Percentiles rank a stretch among this genome's conserved stretches.
These are phyloP conservation scores for Apeltes quadracus DNA, from an alignment of 2,113 vertebrate species.

Conservation along the genomic window DNA sequence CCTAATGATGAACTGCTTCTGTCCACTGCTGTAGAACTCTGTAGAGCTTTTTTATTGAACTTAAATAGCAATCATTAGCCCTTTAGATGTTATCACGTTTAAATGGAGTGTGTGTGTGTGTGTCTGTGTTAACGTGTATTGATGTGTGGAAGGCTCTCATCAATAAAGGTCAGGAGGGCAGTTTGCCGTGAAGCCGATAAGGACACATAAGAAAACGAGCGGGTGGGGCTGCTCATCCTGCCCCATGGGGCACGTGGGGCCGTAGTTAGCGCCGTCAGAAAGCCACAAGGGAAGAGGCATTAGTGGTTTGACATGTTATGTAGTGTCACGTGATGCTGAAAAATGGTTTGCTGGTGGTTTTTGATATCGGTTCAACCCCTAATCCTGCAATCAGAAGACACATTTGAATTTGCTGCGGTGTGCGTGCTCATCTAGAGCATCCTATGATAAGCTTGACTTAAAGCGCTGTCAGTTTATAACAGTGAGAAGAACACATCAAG, in stretches of 20 bases:
- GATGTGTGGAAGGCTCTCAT: slow-evolving; percentile 40
- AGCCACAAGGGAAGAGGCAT: not conserved
- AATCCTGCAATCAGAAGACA: not conserved
- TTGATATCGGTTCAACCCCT: not conserved
- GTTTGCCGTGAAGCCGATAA: slow-evolving; percentile 32
- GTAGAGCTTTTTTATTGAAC: not conserved
- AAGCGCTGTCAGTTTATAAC: slow-evolving; percentile 8
- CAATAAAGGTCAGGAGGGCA: slow-evolving; percentile 52
- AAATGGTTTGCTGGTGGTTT: not conserved
- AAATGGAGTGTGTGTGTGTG: slow-evolving; percentile 8
- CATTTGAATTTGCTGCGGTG: not conserved
- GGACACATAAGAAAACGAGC: slow-evolving; percentile 3
- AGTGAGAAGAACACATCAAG: slow-evolving; percentile 37
- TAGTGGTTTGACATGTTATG: not conserved
- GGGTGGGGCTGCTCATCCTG: slow-evolving; percentile 21
- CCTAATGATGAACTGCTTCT: not conserved
- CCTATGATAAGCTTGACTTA: not conserved
- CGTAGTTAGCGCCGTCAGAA: slow-evolving; percentile 5
- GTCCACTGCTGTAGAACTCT: not conserved
- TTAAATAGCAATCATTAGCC: not conserved
- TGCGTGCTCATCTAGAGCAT: not conserved
- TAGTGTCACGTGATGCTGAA: not conserved
- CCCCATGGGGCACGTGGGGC: not conserved
- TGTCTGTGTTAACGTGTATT: slow-evolving; percentile 9
- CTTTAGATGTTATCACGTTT: not conserved